A percentile compares a stretch with the other conserved stretches of the same genome.
Conservation (phyloP, 2,888 invertebrate species). For the Drosophila macrospina region DNA sequence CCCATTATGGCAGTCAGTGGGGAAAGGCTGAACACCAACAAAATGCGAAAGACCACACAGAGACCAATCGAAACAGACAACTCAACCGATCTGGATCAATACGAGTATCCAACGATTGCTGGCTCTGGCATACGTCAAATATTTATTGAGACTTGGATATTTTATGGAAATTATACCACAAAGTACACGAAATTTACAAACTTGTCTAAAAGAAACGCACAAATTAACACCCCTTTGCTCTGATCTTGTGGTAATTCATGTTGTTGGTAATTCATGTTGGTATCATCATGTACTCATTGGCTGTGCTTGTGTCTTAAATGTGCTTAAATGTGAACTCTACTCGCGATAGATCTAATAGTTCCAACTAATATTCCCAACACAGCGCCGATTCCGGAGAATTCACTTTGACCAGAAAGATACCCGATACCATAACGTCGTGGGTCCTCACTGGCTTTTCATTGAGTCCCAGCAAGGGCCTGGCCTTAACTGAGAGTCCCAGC, state of each 20-base stretch:
- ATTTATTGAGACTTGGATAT: slow-evolving; percentile 62
- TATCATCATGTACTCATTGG: slow-evolving; percentile 4
- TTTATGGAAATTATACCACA: slow-evolving; percentile 39
- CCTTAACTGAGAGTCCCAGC: slow-evolving; percentile 89
- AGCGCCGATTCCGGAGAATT: slow-evolving; percentile 75
- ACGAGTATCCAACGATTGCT: slow-evolving; percentile 25
- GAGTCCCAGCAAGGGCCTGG: slow-evolving; percentile 91
- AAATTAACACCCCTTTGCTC: slow-evolving; percentile 8
- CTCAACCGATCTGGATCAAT: slow-evolving; percentile 10
- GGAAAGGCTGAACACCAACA: slow-evolving; percentile 39
- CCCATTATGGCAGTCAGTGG: slow-evolving; percentile 65
- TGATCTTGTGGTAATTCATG: neutral
- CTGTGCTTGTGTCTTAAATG: slow-evolving; percentile 23
- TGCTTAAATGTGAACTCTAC: neutral
- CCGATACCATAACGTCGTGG: slow-evolving; percentile 95
- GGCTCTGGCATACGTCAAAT: slow-evolving; percentile 43
- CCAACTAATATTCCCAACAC: neutral
- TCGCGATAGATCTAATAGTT: neutral
- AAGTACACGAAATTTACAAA: slow-evolving; percentile 38
- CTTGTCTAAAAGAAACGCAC: neutral
- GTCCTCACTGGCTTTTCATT: slow-evolving; percentile 93
- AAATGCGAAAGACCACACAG: slow-evolving; percentile 41
- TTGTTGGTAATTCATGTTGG: neutral
- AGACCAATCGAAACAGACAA: slow-evolving; percentile 19
- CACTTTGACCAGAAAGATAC: slow-evolving; percentile 87